phyloP scores from a whole-genome alignment of 2,113 vertebrate species.

The Carollia perspicillata region DNA sequence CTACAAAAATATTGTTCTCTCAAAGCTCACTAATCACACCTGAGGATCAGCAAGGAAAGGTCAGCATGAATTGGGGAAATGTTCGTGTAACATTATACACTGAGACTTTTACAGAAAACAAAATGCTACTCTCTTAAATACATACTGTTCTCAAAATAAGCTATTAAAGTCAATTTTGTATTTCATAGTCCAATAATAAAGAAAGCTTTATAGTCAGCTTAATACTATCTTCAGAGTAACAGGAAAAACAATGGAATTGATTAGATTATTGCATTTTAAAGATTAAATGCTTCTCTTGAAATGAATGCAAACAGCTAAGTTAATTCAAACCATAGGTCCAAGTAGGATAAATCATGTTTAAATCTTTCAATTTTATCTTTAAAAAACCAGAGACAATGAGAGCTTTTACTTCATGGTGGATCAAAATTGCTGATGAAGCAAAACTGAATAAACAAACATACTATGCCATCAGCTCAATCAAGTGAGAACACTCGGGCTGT shows the following conservation, averaged over 20 bases:
- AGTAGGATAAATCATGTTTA: constrained; percentile 48
- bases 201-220: constrained; percentile 29
- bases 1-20: background rate
- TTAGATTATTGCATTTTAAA: constrained; percentile 39
- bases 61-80: background rate
- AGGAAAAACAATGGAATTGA: constrained; percentile 44
- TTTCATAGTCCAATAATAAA: constrained; percentile 51
- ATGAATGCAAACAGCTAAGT: constrained; percentile 41
- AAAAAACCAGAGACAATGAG: constrained; percentile 34
- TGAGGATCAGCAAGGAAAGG: constrained; percentile 10
- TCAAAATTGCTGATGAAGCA: constrained; percentile 53
- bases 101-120: constrained; percentile 49
- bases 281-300: constrained; percentile 43
- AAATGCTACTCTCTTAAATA: constrained; percentile 42
- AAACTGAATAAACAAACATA: constrained; percentile 66
- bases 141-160: constrained; percentile 47
- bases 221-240: constrained; percentile 30
- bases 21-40: background rate
- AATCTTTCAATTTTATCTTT: constrained; percentile 58
- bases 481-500: constrained; percentile 47
- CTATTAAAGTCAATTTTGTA: constrained; percentile 39
- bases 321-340: constrained; percentile 59
- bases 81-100: background rate
- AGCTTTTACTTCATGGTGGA: background rate
- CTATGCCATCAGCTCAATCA: constrained; percentile 46